Evolutionary conservation across 1,140 invertebrate species (phyloP).

Genomic region (Rhyacophila brunnea): DNA sequence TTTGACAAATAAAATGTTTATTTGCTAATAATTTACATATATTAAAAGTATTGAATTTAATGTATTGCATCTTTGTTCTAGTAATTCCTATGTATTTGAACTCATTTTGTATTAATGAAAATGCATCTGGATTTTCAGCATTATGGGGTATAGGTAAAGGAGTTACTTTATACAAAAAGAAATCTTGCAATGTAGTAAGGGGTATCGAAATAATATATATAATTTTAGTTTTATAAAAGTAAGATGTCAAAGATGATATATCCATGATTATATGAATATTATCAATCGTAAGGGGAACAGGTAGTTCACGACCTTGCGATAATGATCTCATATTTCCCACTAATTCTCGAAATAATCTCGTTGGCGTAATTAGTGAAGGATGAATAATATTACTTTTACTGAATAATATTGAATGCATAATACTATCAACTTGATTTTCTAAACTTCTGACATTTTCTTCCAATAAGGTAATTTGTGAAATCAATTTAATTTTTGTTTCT

Average conservation of each 20-base stretch:
- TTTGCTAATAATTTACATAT: not conserved
- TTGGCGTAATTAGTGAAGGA: not conserved
- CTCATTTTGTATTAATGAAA: too few species aligned
- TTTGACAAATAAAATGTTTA: too few species aligned
- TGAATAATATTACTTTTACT: slow-evolving; percentile 3
- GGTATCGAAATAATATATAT: too few species aligned
- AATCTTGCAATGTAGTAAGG: too few species aligned
- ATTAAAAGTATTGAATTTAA: slow-evolving; percentile 1
- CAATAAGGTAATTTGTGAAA: too few species aligned
- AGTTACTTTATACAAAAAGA: slow-evolving; percentile 1
- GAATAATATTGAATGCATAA: not conserved
- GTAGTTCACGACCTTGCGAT: not conserved
- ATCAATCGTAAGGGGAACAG: not conserved
- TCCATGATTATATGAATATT: too few species aligned
- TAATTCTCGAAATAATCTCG: not conserved
- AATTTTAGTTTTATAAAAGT: too few species aligned
- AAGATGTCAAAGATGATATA: not conserved
- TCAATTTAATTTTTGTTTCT: too few species aligned
- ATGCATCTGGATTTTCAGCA: too few species aligned
- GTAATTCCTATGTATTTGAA: not conserved
- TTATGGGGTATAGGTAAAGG: slow-evolving; percentile 3
- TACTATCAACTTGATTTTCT: not conserved
- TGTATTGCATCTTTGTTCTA: slow-evolving; percentile 1
- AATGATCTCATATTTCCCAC: not conserved
- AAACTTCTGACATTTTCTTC: not conserved